These are phyloP conservation scores for Proteles cristata DNA, from an alignment of 2,113 vertebrate genomes.

Conservation along the genomic window DNA sequence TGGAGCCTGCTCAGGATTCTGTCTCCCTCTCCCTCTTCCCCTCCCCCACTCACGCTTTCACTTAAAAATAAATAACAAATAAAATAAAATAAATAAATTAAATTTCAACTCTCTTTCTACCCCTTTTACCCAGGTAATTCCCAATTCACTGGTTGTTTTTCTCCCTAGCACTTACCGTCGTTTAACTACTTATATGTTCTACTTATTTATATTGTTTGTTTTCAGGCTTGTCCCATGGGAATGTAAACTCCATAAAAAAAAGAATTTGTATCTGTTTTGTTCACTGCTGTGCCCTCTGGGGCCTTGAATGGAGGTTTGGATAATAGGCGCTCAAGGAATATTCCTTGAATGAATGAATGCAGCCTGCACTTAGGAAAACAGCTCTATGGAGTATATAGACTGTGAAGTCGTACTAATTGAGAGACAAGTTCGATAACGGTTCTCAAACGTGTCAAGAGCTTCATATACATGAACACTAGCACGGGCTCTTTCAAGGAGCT, in stretches of 20 bases:
- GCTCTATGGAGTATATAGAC: background rate
- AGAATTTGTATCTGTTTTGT: background rate
- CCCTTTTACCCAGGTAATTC: too few relatives aligned
- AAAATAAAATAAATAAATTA: background rate
- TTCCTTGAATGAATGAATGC: background rate
- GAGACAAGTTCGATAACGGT: background rate
- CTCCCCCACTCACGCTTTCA: too few relatives aligned
- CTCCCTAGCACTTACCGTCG: background rate
- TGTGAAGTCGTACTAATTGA: background rate
- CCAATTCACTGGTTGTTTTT: background rate
- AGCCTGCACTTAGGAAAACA: background rate
- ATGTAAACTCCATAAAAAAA: background rate
- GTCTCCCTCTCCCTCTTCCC: too few relatives aligned
- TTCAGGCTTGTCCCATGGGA: background rate
- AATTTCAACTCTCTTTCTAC: background rate
- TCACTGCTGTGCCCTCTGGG: background rate
- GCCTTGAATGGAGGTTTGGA: background rate
- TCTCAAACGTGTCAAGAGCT: background rate
- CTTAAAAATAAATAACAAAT: too few relatives aligned
- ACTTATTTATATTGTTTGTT: background rate
- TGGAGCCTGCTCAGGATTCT: too few relatives aligned
- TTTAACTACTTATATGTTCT: background rate
- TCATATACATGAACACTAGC: background rate
- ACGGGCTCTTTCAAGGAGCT: background rate
- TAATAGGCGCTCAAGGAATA: background rate